Conservation (phyloP, 2,888 invertebrate genomes). For the Cantharis rustica region DNA sequence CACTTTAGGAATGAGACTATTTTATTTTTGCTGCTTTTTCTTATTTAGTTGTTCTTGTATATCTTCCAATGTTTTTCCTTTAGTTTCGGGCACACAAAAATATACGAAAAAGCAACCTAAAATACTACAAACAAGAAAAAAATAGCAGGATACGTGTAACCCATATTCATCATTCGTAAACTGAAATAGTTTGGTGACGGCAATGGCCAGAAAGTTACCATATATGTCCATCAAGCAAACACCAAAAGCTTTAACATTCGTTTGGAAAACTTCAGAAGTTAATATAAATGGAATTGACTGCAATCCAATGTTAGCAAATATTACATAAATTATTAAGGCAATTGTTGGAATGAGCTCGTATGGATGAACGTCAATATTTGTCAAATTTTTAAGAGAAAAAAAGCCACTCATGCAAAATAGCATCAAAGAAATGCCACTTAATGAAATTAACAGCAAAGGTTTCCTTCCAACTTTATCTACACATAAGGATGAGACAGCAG, state of each 20-base stretch:
- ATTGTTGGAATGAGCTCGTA: slow-evolving; percentile 54
- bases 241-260: slow-evolving; percentile 60
- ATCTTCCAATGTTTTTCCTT: slow-evolving; percentile 68
- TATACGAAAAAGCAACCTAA: neutral
- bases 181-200: slow-evolving; percentile 55
- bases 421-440: slow-evolving; percentile 47
- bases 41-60: neutral
- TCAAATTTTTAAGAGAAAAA: slow-evolving; percentile 51
- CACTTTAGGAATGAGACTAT: no score
- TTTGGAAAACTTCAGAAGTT: slow-evolving; percentile 59
- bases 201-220: slow-evolving; percentile 54
- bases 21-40: no score
- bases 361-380: slow-evolving; percentile 38
- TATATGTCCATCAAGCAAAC: slow-evolving; percentile 58
- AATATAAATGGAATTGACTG: slow-evolving; percentile 58
- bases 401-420: slow-evolving; percentile 51
- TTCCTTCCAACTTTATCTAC: slow-evolving; percentile 68
- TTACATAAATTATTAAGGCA: slow-evolving; percentile 54
- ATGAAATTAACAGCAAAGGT: slow-evolving; percentile 63
- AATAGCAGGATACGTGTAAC: slow-evolving; percentile 60
- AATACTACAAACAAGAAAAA: neutral
- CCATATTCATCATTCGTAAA: slow-evolving; percentile 62
- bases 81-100: slow-evolving; percentile 55
- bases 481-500: slow-evolving; percentile 60
- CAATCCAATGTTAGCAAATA: slow-evolving; percentile 56